These are phyloP conservation scores for Lethocerus indicus DNA, from an alignment of 1,140 invertebrate species.

Conservation along the genomic window DNA sequence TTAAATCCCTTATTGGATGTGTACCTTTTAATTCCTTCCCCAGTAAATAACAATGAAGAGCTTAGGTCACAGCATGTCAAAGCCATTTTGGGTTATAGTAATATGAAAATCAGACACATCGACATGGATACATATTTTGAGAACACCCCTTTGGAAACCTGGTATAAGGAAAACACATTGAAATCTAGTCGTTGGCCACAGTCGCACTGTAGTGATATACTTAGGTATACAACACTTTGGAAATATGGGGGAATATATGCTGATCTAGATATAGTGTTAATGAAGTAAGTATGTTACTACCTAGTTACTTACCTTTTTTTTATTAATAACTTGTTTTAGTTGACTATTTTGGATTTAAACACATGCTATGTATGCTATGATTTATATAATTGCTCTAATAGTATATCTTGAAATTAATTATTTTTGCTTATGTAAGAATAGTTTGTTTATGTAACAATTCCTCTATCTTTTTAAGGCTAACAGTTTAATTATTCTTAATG, in stretches of 20 bases:
- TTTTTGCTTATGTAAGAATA: not conserved
- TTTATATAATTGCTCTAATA: too few relatives aligned
- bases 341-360: not conserved
- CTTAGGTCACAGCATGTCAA: slow-evolving; percentile 1
- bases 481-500: too few relatives aligned
- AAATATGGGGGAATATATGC: slow-evolving; percentile 63
- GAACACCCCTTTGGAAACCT: slow-evolving; percentile 38
- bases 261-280: slow-evolving; percentile 56
- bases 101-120: slow-evolving; percentile 28
- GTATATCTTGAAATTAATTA: too few relatives aligned
- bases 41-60: slow-evolving; percentile 4
- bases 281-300: slow-evolving; percentile 25
- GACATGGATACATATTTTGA: slow-evolving; percentile 36
- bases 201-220: slow-evolving; percentile 45
- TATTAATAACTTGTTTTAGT: not conserved
- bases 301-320: not conserved
- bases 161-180: slow-evolving; percentile 30
- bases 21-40: slow-evolving; percentile 18
- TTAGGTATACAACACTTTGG: slow-evolving; percentile 52
- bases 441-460: not conserved
- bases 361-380: not conserved
- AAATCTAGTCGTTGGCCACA: slow-evolving; percentile 33
- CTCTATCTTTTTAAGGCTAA: too few relatives aligned
- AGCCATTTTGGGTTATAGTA: slow-evolving; percentile 32
- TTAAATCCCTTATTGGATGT: slow-evolving; percentile 17